Evolutionary conservation across 1,140 invertebrate species (phyloP).

Genomic region (Neodiprion pinetum): DNA sequence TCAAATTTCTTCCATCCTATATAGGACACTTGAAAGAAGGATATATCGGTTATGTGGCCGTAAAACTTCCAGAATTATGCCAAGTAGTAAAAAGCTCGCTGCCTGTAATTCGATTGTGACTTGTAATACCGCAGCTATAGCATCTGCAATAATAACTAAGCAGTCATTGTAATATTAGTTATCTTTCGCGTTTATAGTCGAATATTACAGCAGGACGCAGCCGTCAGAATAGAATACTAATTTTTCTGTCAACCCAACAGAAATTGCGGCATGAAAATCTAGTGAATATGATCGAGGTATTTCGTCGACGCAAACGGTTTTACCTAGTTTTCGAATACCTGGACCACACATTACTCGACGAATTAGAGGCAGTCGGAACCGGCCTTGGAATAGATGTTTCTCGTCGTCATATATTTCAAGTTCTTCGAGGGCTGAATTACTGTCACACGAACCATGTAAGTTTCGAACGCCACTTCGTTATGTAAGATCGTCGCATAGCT

Average conservation of each 20-base stretch:
- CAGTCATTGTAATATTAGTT: no score
- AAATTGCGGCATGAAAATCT: slow-evolving; percentile 88
- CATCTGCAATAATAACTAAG: no score
- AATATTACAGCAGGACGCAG: no score
- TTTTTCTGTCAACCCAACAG: slow-evolving; percentile 55
- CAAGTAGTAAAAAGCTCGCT: no score
- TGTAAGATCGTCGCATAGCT: not conserved
- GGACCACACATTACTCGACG: slow-evolving; percentile 85
- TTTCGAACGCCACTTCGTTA: slow-evolving; percentile 23
- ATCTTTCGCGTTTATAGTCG: no score
- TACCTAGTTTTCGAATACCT: slow-evolving; percentile 91
- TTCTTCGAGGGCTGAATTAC: slow-evolving; percentile 83
- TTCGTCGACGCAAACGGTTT: slow-evolving; percentile 80
- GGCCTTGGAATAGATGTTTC: slow-evolving; percentile 76
- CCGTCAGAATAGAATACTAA: no score
- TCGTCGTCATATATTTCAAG: slow-evolving; percentile 81
- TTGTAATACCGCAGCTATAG: no score
- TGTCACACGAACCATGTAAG: slow-evolving; percentile 86
- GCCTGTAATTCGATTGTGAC: no score
- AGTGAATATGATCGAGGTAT: slow-evolving; percentile 89
- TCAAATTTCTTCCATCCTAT: no score
- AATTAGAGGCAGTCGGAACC: slow-evolving; percentile 74
- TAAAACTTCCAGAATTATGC: no score
- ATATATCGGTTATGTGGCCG: no score
- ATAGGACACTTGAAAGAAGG: no score